Evolutionary conservation across 1,140 invertebrate genomes (phyloP), one percentile per base, ranked within the genome.

Genomic region (Bombus picipes): DNA sequence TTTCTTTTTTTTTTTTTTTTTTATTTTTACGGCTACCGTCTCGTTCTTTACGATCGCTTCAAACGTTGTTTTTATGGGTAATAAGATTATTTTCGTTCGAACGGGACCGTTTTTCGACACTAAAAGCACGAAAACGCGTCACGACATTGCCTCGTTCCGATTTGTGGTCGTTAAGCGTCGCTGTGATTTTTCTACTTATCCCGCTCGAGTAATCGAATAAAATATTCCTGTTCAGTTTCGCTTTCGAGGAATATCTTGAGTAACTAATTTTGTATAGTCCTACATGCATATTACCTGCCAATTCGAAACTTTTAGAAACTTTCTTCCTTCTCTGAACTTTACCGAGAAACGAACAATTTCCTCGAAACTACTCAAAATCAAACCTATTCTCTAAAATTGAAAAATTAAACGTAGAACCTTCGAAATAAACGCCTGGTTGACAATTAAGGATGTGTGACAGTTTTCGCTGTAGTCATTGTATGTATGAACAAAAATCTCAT

Each of bases 31-130:
- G 41, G 41, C 78, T 80, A 70, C 78, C 43, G 62, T 47, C 32
- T 6, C 13, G 39, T 34, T 37, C 34, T 80, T 80, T 80, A 80
- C 65, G 78, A 70, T 41, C 62, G 43, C 32, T 12, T 37, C 25
- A 34, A 77, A 37, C 43, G 78, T 59, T 41, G 75, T 39, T 80
- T 80, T 80, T 70, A 80, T 70, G 78, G 65, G 43, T 70, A 80
- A 80, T 80, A 80, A 80, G 62, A 80, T 80, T 80, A 80, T 80
- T 80, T 53, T 70, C 53, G 77, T 76, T 76, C 47, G 47, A 59
- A 76, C 25, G 47, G 9, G 18, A 8, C 74, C 74, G 25, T 79
- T 28, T 77, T 41, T 79, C 65, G 78, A 15, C 65, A n/a, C 25
- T 70, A 47, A 53, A 70, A 80, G 39, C 41, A 80, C 4, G 43